Evolutionary conservation across 2,888 invertebrate species (phyloP).

Genomic region (Caenorhabditis sp.): DNA sequence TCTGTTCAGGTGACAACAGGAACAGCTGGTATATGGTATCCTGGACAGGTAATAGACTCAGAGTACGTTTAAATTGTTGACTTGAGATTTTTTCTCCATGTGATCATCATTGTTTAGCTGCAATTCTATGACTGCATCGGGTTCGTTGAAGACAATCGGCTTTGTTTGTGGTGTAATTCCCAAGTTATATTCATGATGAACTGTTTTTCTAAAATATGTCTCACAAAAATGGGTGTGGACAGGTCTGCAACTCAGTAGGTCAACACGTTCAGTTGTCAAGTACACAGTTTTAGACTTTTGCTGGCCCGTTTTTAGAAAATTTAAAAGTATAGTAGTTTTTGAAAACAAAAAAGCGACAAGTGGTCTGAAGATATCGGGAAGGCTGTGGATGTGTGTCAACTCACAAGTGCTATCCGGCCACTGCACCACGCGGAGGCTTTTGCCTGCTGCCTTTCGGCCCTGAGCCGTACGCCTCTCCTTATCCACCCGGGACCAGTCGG

Average conservation of each 20-base stretch:
- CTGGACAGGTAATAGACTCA: background rate
- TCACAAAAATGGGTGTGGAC: too few relatives aligned
- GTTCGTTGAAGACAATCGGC: background rate
- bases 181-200: background rate
- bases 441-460: conserved; percentile 62
- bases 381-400: conserved; percentile 28
- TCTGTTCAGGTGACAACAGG: background rate
- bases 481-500: conserved; percentile 38
- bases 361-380: conserved; percentile 39
- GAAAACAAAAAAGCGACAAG: conserved; percentile 19
- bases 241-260: too few relatives aligned
- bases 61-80: background rate
- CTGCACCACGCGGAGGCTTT: conserved; percentile 59
- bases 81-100: too few relatives aligned
- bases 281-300: too few relatives aligned
- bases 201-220: background rate
- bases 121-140: background rate
- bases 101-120: background rate
- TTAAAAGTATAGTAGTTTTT: too few relatives aligned
- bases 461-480: conserved; percentile 59
- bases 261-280: too few relatives aligned
- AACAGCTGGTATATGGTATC: background rate
- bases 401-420: conserved; percentile 50
- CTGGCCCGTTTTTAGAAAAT: too few relatives aligned
- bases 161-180: background rate